Evolutionary conservation across 1,140 invertebrate species (phyloP), one percentile per base, ranked within the genome.

Genomic region (Eriocheir sinensis): DNA sequence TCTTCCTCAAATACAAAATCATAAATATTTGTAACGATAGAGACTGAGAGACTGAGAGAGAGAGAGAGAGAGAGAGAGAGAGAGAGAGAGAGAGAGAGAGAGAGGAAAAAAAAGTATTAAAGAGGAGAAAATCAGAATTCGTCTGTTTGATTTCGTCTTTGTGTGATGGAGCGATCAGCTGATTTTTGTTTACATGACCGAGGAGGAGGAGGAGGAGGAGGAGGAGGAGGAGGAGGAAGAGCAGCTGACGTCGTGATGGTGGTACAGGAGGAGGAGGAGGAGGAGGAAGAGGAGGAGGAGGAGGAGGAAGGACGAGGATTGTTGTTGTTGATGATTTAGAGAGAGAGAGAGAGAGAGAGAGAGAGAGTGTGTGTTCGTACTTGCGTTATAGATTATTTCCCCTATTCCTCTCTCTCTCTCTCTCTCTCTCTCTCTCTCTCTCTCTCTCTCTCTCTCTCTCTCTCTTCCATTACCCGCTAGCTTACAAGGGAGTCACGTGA

Each of bases 281-380:
- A 27, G 38, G 3, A 27, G 53, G 44, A 41, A 44, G 53, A n/a
- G 3, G 88, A 89, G 40, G 44, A 41, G 38, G 38, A 30, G 44
- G 32, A 21, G 38, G 44, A 90, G 27, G 44, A 41, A 27, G 38
- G 44, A 27, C 0, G 30, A 8, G 27, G 53, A 44, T 3, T 27
- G 9, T n/a, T 48, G 27, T 3, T 27, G 44, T 4, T 90, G n/a
- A 48, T 30, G 8, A 34, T 30, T 15, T 72, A n/a, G 88, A 72
- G 32, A 72, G 60, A 91, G 44, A 34, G 34, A 72, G 12, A 91
- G 60, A 91, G 44, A 72, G 60, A 79, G 53, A 72, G 60, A 91
- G 48, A n/a, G 53, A 91, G 34, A 53, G 48, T 17, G 48, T 34
- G 34, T 6, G 34, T 34, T 12, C 8, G 34, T 6, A 83, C 36